Conservation (phyloP, 2,888 invertebrate species). For the Zonitis immaculata region DNA sequence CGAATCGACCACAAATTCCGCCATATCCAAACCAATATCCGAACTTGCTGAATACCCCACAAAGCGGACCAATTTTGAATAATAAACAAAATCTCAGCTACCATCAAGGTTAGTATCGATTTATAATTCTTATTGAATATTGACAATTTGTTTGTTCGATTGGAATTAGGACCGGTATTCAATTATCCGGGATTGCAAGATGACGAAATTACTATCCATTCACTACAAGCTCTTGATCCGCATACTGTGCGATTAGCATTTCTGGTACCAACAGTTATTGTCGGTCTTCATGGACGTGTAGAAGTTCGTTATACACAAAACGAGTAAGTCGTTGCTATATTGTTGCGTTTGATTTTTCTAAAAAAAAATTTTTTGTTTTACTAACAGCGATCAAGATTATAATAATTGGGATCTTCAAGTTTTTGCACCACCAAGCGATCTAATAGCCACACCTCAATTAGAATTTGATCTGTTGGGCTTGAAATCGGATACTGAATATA, state of each 20-base stretch:
- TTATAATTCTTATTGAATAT: no score
- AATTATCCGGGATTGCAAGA: slow-evolving; percentile 22
- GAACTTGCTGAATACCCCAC: slow-evolving; percentile 34
- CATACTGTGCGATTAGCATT: slow-evolving; percentile 77
- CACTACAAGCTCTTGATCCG: slow-evolving; percentile 70
- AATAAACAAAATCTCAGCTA: slow-evolving; percentile 35
- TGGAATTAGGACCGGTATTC: neutral
- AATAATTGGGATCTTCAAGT: slow-evolving; percentile 78
- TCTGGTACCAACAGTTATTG: slow-evolving; percentile 74
- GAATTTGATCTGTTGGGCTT: slow-evolving; percentile 78
- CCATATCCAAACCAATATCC: slow-evolving; percentile 13
- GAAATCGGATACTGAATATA: slow-evolving; percentile 74
- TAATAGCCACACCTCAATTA: slow-evolving; percentile 78
- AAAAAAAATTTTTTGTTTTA: no score
- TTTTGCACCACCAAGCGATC: slow-evolving; percentile 80
- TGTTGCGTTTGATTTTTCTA: no score
- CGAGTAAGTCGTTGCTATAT: slow-evolving; percentile 55
- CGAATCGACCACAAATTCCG: slow-evolving; percentile 27
- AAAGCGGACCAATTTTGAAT: slow-evolving; percentile 34
- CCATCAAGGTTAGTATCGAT: no score
- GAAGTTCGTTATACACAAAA: slow-evolving; percentile 81
- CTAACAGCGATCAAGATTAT: slow-evolving; percentile 56
- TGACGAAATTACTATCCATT: slow-evolving; percentile 54
- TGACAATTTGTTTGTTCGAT: slow-evolving; percentile 23
- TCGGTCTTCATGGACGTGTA: slow-evolving; percentile 81